These are phyloP conservation scores for Ctenicera cuprea DNA, from an alignment of 2,888 invertebrate genomes.

Conservation along the genomic window DNA sequence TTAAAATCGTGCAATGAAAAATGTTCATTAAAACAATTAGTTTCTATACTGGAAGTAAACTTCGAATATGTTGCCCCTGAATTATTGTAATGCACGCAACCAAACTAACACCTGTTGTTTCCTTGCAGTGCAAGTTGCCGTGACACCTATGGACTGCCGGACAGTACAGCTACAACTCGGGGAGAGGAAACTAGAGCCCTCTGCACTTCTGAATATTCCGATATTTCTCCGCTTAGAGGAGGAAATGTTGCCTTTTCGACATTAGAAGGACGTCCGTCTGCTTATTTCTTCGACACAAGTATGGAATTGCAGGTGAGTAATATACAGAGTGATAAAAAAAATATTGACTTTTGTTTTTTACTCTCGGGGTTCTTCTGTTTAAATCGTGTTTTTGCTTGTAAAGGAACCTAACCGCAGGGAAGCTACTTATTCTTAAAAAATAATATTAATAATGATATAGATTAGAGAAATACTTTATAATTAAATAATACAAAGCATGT, in stretches of 20 bases:
- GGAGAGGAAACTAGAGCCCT: slow-evolving; percentile 93
- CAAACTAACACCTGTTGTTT: not conserved
- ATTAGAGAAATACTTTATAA: too few relatives aligned
- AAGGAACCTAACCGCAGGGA: too few relatives aligned
- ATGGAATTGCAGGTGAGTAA: slow-evolving; percentile 87
- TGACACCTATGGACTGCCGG: slow-evolving; percentile 91
- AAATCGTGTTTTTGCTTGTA: too few relatives aligned
- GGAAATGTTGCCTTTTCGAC: slow-evolving; percentile 97
- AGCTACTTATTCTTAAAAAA: too few relatives aligned
- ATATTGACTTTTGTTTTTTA: too few relatives aligned
- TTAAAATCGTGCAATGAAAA: too few relatives aligned
- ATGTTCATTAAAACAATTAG: slow-evolving; percentile 12
- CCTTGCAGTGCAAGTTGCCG: slow-evolving; percentile 89
- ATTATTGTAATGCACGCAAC: slow-evolving; percentile 8
- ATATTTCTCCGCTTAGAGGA: slow-evolving; percentile 95
- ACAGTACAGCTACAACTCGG: slow-evolving; percentile 81
- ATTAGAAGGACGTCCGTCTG: slow-evolving; percentile 94
- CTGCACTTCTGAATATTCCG: slow-evolving; percentile 99
- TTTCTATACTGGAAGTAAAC: not conserved
- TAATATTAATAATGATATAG: too few relatives aligned
- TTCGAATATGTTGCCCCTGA: not conserved
- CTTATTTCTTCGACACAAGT: slow-evolving; percentile 93
- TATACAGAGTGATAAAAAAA: not conserved
- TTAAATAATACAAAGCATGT: too few relatives aligned
- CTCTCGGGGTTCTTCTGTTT: too few relatives aligned